Base-by-base conservation (phyloP, 2,113 vertebrate genomes). In the Gnathonemus longibarbis region DNA sequence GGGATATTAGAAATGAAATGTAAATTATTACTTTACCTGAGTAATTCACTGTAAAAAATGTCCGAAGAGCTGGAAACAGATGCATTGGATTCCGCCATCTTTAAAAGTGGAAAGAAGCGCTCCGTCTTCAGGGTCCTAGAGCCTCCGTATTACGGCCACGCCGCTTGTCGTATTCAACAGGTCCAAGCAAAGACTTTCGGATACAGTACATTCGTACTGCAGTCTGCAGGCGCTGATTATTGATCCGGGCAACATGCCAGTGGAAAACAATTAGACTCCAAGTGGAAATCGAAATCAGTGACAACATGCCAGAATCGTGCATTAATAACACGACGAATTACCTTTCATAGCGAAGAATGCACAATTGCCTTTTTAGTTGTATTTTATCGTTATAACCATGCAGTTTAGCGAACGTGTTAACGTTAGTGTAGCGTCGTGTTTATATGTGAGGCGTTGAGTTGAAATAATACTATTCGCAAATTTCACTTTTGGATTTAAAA, bases 31-130 rank as follows among this genome's bases (percentile, higher is more conserved):
- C 56, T 42, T 84, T 49, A 96, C 96, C 94, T 95, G 52, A 95
- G 52, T 21, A 96, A 48, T 91, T 95, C 95, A 70, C 74, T 93
- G 89, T 80, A 92, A 27, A 94, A 91, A 6, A 90, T 87, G 74
- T 80, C 13, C 31, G 35, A 19, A 3, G 50, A 3, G 85, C 84
- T 2, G 24, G 24, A 80, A 17, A 52, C 62, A 66, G 89, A 5
- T 74, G 58, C 91, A 88, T 93, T 91, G 74, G 85, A 86, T 46
- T 95, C 95, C 90, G 95, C 95, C 95, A 96, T 96, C 84, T 94
- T 94, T 74, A n/a, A 19, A 52, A 80, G 49, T 9, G 24, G n/a
- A 3, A 13, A 9, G 0, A 2, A 5, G 46, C 1, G 2, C 17
- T 21, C 3, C 11, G 87, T 88, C 88, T 35, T 21, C 93, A 0